phyloP scores from a whole-genome alignment of 2,888 invertebrate species.

The Drosophila algonquin region DNA sequence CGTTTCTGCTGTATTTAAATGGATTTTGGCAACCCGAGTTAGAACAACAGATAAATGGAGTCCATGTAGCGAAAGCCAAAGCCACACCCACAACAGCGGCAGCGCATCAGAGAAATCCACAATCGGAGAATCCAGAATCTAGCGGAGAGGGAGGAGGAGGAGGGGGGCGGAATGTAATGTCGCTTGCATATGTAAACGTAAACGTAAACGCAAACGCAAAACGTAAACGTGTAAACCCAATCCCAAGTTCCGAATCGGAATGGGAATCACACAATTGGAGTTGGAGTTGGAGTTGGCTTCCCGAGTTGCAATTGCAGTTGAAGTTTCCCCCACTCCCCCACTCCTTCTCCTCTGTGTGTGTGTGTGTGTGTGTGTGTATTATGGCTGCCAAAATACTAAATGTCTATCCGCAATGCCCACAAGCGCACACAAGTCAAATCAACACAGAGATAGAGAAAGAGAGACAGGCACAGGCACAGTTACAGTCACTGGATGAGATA shows the following conservation, averaged over 20 bases:
- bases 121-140: conserved; percentile 11
- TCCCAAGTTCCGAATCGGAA: conserved; percentile 12
- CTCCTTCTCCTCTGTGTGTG: neutral
- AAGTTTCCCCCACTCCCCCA: conserved; percentile 14
- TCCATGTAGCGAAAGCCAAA: too few relatives aligned
- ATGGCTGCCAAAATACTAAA: conserved; percentile 71
- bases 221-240: conserved; percentile 1
- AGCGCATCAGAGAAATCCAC: conserved; percentile 12
- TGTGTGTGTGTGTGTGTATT: conserved; percentile 10
- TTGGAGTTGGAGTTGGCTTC: conserved; percentile 10
- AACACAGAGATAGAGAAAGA: conserved; percentile 17
- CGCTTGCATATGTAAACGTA: conserved; percentile 36
- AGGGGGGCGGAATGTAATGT: conserved; percentile 12
- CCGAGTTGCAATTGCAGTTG: conserved; percentile 14
- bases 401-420: conserved; percentile 71
- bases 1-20: conserved; percentile 67
- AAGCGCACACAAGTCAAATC: conserved; percentile 51
- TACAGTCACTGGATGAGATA: conserved; percentile 2
- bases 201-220: too few relatives aligned
- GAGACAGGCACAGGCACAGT: neutral
- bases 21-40: conserved; percentile 72
- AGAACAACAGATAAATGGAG: neutral
- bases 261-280: neutral
- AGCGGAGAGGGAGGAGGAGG: too few relatives aligned
- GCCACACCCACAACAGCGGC: conserved; percentile 34